These are phyloP conservation scores for Arvicanthis niloticus DNA, from an alignment of 2,113 vertebrate genomes.

Conservation along the genomic window DNA sequence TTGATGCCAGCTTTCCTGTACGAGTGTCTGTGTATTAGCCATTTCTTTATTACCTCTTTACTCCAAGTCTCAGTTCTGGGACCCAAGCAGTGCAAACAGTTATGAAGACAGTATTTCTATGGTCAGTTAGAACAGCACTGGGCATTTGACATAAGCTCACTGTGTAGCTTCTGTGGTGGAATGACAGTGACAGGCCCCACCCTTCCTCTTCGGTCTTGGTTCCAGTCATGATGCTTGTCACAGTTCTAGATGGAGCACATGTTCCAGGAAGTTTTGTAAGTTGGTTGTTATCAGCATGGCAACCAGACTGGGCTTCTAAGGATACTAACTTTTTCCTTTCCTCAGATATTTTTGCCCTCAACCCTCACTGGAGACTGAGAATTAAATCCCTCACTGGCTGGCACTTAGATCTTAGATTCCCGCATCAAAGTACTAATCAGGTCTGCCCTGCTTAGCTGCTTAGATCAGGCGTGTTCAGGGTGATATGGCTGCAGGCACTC, in stretches of 20 bases:
- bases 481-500: not conserved
- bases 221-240: not conserved
- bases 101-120: not conserved
- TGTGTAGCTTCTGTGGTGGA: not conserved
- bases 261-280: not conserved
- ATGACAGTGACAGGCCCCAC: not conserved
- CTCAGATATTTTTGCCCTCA: not conserved
- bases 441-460: not conserved
- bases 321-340: not conserved
- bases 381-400: not conserved
- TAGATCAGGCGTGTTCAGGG: not conserved
- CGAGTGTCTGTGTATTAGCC: not conserved
- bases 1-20: not conserved
- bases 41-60: not conserved
- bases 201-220: not conserved
- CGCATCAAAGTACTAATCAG: not conserved
- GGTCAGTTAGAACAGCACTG: not conserved
- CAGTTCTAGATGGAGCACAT: not conserved
- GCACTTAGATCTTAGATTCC: not conserved
- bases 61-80: not conserved
- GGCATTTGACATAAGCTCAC: not conserved
- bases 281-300: not conserved
- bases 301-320: not conserved
- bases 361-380: not conserved
- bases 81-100: not conserved